Evolutionary conservation across 2,888 invertebrate genomes (phyloP).

Genomic region (Hirtodrosophila duncani): DNA sequence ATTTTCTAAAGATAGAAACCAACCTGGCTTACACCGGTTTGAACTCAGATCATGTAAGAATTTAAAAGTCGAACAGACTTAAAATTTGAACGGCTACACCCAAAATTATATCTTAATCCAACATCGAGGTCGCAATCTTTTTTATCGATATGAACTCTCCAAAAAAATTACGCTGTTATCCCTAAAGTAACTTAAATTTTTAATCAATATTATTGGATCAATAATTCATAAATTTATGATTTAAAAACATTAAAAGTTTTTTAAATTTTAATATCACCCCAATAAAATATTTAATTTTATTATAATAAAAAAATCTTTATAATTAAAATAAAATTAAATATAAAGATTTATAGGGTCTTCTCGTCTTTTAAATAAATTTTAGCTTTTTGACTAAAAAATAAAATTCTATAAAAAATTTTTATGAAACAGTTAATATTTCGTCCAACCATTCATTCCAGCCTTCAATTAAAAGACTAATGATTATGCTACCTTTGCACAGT

Average conservation of each 20-base stretch:
- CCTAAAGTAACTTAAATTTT: too few species aligned
- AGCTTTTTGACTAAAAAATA: constrained; percentile 23
- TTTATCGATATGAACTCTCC: too few species aligned
- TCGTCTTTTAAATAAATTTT: constrained; percentile 77
- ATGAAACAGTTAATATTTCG: constrained; percentile 83
- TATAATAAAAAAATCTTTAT: too few species aligned
- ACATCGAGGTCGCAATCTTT: too few species aligned
- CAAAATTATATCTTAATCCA: constrained; percentile 81
- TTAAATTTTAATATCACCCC: constrained; percentile 81
- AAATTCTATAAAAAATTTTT: constrained; percentile 79
- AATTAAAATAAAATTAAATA: constrained; percentile 61
- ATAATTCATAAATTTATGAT: too few species aligned
- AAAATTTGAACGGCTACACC: constrained; percentile 82
- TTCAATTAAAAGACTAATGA: constrained; percentile 88
- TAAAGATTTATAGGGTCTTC: constrained; percentile 89
- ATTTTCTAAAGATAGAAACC: constrained; percentile 87
- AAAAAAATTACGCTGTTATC: too few species aligned
- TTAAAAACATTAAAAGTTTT: too few species aligned
- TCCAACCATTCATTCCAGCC: constrained; percentile 88
- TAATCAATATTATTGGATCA: too few species aligned
- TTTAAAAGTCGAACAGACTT: constrained; percentile 90
- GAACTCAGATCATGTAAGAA: constrained; percentile 93
- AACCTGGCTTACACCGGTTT: constrained; percentile 91
- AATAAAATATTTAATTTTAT: constrained; percentile 83
- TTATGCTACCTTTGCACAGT: constrained; percentile 91